Evolutionary conservation across 2,113 vertebrate genomes (phyloP), one percentile per base, ranked within the genome.

Genomic region (Petrocephalus zakoni): DNA sequence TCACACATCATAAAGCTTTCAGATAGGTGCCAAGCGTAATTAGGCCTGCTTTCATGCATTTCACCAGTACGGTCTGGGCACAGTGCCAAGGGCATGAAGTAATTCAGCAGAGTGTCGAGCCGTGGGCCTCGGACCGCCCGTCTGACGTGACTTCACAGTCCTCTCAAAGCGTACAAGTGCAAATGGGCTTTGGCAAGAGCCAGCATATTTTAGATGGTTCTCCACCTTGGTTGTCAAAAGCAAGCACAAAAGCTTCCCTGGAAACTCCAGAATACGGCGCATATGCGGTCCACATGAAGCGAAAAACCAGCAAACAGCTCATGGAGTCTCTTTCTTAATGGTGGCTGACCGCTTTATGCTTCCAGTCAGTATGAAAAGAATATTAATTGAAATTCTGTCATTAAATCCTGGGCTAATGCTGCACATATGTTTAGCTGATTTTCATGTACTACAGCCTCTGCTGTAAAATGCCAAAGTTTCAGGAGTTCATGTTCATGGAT

Each of bases 1-100:
- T 89, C 85, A 82, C 89, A 89, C 89, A 87, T 89, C 85, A 87
- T 87, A 87, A 89, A 87, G 89, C 85, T 87, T 87, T 89, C 85
- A 82, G 85, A 89, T 87, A 58, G 51, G 75, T 89, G 89, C 89
- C 89, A 89, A 82, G 42, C 46, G 37, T 53, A 82, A 87, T 89
- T 89, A 89, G 85, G 68, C 53, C 46, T 52, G 55, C 15, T 85
- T 19, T 72, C 46, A 64, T 90, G 85, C 56, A 87, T 89, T 90
- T 52, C 83, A 89, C 85, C 89, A 88, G 82, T 81, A 87, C 55
- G 58, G 42, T 25, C 87, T 72, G 85, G 89, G 87, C 72, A 19
- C 53, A 52, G 17, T 37, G 82, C 90, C 85, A 72, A 52, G 51
- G 55, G 78, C 49, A 55, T 83, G 88, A 90, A 83, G 75, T 89